phyloP scores from a whole-genome alignment of 1,140 invertebrate genomes.

The Metopolophium dirhodum region DNA sequence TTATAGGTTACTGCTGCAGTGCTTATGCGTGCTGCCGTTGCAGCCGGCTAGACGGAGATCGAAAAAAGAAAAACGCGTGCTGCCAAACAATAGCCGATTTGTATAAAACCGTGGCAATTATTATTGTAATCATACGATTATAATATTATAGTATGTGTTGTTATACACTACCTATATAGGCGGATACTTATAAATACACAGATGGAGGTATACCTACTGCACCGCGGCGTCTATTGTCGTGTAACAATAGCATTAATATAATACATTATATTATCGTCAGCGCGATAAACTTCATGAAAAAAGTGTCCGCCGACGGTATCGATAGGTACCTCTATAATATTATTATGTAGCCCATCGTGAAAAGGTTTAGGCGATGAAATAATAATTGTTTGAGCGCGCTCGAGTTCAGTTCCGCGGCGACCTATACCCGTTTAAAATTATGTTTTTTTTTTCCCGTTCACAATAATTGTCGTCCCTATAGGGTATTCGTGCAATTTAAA shows the following conservation, averaged over 20 bases:
- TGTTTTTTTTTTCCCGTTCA: background rate
- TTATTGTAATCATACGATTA: background rate
- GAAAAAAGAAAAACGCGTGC: background rate
- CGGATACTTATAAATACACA: no score
- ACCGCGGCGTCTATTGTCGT: background rate
- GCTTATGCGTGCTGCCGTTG: no score
- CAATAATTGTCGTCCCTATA: background rate
- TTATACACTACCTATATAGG: no score
- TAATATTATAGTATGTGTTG: no score
- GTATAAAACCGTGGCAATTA: background rate
- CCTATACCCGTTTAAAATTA: background rate
- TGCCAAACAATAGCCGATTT: constrained; percentile 6
- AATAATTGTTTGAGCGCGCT: background rate
- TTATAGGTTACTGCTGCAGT: background rate
- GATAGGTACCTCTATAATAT: background rate
- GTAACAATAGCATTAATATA: background rate
- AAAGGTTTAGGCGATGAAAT: background rate
- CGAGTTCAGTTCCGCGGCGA: background rate
- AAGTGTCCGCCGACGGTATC: background rate
- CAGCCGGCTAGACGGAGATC: background rate
- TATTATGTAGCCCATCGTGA: background rate
- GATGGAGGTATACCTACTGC: no score
- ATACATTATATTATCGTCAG: background rate
- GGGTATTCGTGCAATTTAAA: background rate
- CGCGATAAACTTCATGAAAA: background rate